phyloP scores from a whole-genome alignment of 1,140 invertebrate species.

The Bathynomus jamesi region DNA sequence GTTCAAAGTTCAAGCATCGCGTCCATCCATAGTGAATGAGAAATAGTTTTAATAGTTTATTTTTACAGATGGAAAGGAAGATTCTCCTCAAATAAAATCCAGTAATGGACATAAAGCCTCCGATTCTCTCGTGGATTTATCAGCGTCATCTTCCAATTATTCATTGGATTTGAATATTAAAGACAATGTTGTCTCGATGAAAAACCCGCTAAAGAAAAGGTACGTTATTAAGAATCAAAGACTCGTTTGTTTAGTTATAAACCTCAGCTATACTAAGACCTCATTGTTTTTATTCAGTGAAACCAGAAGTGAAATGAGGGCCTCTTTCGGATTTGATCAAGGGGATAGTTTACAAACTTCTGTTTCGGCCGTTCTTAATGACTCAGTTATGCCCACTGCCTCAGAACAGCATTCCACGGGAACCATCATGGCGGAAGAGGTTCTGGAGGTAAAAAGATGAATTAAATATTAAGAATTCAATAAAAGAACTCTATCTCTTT shows the following conservation, averaged over 20 bases:
- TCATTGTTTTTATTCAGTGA: no score
- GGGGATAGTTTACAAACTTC: not conserved
- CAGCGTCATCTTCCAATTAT: slow-evolving; percentile 50
- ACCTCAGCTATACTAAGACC: no score
- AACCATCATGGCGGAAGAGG: not conserved
- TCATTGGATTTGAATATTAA: slow-evolving; percentile 58
- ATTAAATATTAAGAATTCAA: no score
- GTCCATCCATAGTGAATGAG: no score
- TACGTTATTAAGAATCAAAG: no score
- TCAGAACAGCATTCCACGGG: not conserved
- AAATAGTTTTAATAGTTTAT: no score
- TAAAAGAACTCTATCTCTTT: no score
- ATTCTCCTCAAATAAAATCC: no score
- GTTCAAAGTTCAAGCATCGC: no score
- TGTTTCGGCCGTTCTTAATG: not conserved
- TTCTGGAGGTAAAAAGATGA: not conserved
- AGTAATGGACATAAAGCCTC: no score
- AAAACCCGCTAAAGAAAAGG: slow-evolving; percentile 36
- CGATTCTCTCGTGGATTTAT: slow-evolving; percentile 6
- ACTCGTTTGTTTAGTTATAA: no score
- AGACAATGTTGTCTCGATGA: slow-evolving; percentile 52
- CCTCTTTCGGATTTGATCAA: not conserved
- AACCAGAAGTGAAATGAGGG: not conserved
- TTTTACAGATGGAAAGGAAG: no score
- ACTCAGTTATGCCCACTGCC: not conserved